Percentiles rank a stretch among this genome's conserved stretches.
Conservation (phyloP, 1,140 invertebrate genomes). For the Agrypnia vestita region DNA sequence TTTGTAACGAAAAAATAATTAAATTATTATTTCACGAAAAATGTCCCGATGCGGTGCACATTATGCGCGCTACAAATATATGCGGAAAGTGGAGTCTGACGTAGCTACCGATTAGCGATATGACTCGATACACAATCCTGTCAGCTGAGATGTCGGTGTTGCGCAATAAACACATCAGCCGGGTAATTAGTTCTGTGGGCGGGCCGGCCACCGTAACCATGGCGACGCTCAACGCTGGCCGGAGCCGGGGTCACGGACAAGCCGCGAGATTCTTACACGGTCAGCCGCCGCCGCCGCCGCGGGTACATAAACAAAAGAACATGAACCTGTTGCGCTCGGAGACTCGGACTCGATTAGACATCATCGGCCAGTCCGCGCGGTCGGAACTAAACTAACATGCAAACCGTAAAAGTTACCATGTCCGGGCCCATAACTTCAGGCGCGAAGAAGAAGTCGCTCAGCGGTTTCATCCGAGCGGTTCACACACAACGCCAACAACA, state of each 20-base stretch:
- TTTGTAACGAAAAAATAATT: too few species aligned
- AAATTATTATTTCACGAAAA: too few species aligned
- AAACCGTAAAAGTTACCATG: conserved; percentile 73
- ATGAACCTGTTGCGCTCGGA: conserved; percentile 31
- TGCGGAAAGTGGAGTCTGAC: too few species aligned
- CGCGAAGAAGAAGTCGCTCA: conserved; percentile 80
- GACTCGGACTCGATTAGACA: conserved; percentile 40
- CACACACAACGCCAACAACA: conserved; percentile 33
- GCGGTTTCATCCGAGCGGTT: conserved; percentile 79
- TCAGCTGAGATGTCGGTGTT: background rate
- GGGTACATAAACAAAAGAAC: conserved; percentile 38
- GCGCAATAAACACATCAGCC: background rate
- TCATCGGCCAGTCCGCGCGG: conserved; percentile 54
- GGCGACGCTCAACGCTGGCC: conserved; percentile 6
- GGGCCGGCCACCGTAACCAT: conserved; percentile 9
- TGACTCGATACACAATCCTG: background rate
- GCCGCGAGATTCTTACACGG: conserved; percentile 47
- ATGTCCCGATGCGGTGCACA: too few species aligned
- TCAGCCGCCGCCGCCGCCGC: conserved; percentile 36
- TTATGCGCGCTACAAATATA: too few species aligned
- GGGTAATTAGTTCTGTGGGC: background rate
- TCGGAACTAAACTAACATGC: background rate
- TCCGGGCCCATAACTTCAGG: conserved; percentile 83
- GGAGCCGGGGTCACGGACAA: conserved; percentile 44
- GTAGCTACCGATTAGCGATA: too few species aligned